Conservation (phyloP, 2,797 vertebrate species). For the Pempheris klunzingeri region DNA sequence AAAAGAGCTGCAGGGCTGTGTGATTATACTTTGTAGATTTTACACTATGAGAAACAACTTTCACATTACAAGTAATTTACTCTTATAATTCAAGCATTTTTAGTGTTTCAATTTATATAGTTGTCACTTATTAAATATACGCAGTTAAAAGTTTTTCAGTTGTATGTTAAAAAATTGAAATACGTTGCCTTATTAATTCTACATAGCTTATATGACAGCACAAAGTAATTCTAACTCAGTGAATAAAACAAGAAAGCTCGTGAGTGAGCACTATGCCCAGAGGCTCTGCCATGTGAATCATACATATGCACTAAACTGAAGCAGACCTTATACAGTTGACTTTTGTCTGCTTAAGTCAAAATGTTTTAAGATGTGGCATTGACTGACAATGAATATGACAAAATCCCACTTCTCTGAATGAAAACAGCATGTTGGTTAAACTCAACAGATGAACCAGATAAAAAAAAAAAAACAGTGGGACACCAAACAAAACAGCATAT, state of each 20-base stretch:
- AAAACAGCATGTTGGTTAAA: conserved; percentile 17
- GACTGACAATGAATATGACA: background rate
- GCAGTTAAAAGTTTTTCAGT: background rate
- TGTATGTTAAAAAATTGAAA: background rate
- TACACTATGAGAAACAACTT: background rate
- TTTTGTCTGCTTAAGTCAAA: background rate
- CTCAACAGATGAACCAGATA: conserved; percentile 9
- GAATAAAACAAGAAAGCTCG: background rate
- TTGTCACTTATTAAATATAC: background rate
- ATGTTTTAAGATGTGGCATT: conserved; percentile 13
- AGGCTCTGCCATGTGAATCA: background rate
- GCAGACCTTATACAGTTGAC: background rate
- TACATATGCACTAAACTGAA: background rate
- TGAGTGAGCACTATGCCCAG: background rate
- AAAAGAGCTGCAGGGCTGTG: background rate
- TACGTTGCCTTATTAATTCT: too few relatives aligned
- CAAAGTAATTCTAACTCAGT: background rate
- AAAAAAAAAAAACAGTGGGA: conserved; percentile 17
- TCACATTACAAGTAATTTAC: background rate
- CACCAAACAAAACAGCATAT: conserved; percentile 61
- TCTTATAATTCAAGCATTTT: too few relatives aligned
- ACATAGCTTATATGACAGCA: background rate
- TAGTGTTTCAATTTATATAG: background rate
- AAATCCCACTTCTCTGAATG: background rate
- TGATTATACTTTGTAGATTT: background rate